Evolutionary conservation across 2,113 vertebrate species (phyloP).

Genomic region (Brienomyrus brachyistius): DNA sequence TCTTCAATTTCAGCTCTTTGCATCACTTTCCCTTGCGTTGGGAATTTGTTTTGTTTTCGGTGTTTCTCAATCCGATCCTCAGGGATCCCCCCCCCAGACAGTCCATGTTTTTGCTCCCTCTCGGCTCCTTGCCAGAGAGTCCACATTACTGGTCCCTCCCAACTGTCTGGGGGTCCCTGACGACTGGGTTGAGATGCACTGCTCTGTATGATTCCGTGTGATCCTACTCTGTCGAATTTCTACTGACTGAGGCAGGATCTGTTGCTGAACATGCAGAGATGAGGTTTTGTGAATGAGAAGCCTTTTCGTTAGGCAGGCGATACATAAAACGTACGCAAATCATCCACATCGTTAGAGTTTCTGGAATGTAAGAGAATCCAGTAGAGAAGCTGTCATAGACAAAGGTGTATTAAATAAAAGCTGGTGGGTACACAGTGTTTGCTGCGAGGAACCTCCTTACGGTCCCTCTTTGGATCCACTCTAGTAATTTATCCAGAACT

Average conservation of each 20-base stretch:
- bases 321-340: not conserved
- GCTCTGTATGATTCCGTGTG: not conserved
- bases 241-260: not conserved
- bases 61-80: not conserved
- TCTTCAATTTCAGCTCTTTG: not conserved
- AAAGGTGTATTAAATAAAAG: not conserved
- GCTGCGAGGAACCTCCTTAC: not conserved
- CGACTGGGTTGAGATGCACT: not conserved
- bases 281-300: not conserved
- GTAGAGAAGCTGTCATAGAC: not conserved
- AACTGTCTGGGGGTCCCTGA: not conserved
- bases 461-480: not conserved
- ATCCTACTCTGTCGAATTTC: not conserved
- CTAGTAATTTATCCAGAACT: not conserved
- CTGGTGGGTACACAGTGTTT: not conserved
- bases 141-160: not conserved
- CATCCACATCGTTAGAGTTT: not conserved
- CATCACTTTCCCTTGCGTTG: not conserved
- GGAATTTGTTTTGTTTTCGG: conserved; percentile 10
- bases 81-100: not conserved
- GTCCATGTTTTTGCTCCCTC: not conserved
- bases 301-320: conserved; percentile 23
- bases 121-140: not conserved
- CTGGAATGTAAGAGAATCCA: not conserved
- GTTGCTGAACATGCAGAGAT: not conserved